Base-by-base conservation (phyloP, 1,140 invertebrate species). In the Drosophila obscura region DNA sequence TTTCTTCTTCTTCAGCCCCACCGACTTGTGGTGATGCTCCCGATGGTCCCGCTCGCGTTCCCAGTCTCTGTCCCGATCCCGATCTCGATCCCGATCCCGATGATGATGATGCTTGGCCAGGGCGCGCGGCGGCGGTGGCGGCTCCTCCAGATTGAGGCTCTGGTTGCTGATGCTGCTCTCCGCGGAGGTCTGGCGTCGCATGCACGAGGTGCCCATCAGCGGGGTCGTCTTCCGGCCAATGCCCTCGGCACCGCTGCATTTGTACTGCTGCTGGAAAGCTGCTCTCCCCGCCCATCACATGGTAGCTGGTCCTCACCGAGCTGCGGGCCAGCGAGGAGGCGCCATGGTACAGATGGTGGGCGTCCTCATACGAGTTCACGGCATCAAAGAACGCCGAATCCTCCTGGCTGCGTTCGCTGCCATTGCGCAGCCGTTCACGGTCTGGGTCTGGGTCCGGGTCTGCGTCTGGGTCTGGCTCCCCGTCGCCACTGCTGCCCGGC, bases 111-210 rank as follows among this genome's bases (percentile, higher is more conserved):
- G 62, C 59, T 78, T 68, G 16, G 49, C 65, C 65, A 68, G 63
- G 0, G 60, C 11, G 4, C 35, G 60, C 31, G 67, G 71, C 11
- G 49, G 43, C 11, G 52, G 19, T 7, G 73, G 44, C 9, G 73
- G 48, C 41, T 91, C 91, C 57, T 92, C 91, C 2, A 88, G 57
- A 19, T 90, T 92, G 0, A 90, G 41, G 53, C 91, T 92, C 50
- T 92, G 91, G 76, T 92, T 92, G 13, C 90, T 91, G 6, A 92
- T 91, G 58, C 91, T 92, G 46, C 91, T 92, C 61, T 92, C 91
- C 8, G 91, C 91, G 0, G 91, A 92, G 2, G 91, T 91, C 65
- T 92, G 91, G 2, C 91, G 80, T 0, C 90, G 75, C 88, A 92
- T 92, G 31, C 80, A 85, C 5, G 80, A 77, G 4, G 77, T 77